Conservation (phyloP, 1,140 invertebrate genomes). For the Trichomalopsis sarcophagae region DNA sequence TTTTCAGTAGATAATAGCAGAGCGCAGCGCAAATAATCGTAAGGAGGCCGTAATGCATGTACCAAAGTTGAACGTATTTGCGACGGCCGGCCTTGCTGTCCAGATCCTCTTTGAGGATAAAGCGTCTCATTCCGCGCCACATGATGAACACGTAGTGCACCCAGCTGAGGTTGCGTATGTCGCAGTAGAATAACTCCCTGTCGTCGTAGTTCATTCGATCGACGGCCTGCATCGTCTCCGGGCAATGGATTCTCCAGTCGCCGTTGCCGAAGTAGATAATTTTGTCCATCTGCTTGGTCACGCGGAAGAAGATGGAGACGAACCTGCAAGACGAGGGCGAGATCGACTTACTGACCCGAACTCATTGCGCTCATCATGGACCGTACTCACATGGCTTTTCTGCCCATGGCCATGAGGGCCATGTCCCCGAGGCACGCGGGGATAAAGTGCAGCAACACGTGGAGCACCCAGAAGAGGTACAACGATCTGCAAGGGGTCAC, state of each 20-base stretch:
- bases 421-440: slow-evolving; percentile 78
- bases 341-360: too few species aligned
- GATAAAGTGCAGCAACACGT: slow-evolving; percentile 77
- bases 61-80: not conserved
- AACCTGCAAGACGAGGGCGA: not conserved
- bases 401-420: slow-evolving; percentile 73
- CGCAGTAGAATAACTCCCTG: slow-evolving; percentile 77
- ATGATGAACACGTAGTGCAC: too few species aligned
- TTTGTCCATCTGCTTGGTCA: slow-evolving; percentile 75
- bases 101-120: slow-evolving; percentile 59
- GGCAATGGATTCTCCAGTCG: slow-evolving; percentile 76
- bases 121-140: too few species aligned
- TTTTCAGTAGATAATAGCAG: not conserved
- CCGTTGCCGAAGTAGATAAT: slow-evolving; percentile 70
- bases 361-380: too few species aligned
- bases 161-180: slow-evolving; percentile 77
- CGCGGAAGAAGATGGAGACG: not conserved
- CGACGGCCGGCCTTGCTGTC: slow-evolving; percentile 53
- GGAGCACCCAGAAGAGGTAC: slow-evolving; percentile 55
- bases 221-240: slow-evolving; percentile 74
- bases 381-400: slow-evolving; percentile 75
- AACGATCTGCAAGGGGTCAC: not conserved
- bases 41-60: not conserved
- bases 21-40: not conserved
- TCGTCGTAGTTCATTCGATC: slow-evolving; percentile 76